Evolutionary conservation across 2,888 invertebrate genomes (phyloP), one percentile per base, ranked within the genome.

Genomic region (Drosophila greeni): DNA sequence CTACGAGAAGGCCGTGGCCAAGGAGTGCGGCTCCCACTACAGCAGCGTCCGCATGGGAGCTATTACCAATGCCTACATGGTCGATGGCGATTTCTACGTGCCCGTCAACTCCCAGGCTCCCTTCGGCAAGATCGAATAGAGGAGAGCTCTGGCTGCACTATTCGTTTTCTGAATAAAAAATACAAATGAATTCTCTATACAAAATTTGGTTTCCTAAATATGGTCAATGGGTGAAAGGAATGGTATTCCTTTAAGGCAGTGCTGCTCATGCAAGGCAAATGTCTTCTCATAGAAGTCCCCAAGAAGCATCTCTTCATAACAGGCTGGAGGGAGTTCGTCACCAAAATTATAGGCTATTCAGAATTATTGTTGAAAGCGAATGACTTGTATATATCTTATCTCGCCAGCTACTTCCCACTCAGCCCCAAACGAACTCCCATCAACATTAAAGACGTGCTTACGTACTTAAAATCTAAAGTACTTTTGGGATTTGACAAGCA

Each of bases 81-180:
- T 75, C 7, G 62, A 40, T 2, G 89, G 89, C n/a, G 77, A 82
- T 43, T 89, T 72, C 71, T 88, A 82, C 56, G 82, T 89, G 3
- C 79, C 81, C 5, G 87, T 88, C 0, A 86, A 86, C 56, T 74
- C 72, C 39, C 23, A 72, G 3, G 53, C 82, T 18, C 89, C 89
- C 11, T 89, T 72, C 58, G 87, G 84, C 33, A 83, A 73, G 42
- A 67, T 72, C 43, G 53, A 80, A 40, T 76, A 73, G 45, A 31
- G 31, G 45, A 42, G 31, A 33, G 23, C 55, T 29, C 9, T n/a
- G n/a, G 6, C 3, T 12, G 16, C 9, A 12, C 3, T 31, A 24
- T 26, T 61, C 12, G 24, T n/a, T 23, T 11, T 31, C 34, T 43
- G n/a, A 62, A 64, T 62, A 62, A 51, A 62, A 18, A 20, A 43